Evolutionary conservation across 1,140 invertebrate species (phyloP).

Genomic region (Acromyrmex heyeri): DNA sequence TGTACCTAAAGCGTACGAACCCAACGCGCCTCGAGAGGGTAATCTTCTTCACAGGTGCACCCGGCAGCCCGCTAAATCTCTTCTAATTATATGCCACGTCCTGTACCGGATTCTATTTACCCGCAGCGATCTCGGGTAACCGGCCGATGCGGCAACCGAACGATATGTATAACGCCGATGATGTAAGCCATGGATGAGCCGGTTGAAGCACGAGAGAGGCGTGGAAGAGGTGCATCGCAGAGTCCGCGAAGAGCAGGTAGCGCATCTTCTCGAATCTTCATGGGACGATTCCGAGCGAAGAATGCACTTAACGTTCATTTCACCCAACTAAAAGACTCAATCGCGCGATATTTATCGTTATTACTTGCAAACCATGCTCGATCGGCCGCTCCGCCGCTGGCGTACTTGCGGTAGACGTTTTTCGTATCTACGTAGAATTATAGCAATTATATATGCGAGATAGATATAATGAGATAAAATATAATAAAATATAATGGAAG

Average conservation of each 20-base stretch:
- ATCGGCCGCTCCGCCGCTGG: constrained; percentile 29
- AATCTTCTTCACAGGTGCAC: constrained; percentile 78
- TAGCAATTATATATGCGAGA: constrained; percentile 20
- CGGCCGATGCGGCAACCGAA: constrained; percentile 40
- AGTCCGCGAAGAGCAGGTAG: constrained; percentile 40
- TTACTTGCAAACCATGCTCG: constrained; percentile 52
- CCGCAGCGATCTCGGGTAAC: constrained; percentile 78
- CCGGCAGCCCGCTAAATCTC: constrained; percentile 78
- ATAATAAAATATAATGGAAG: constrained; percentile 2
- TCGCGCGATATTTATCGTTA: constrained; percentile 57
- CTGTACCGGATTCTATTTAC: constrained; percentile 74
- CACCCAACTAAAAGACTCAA: constrained; percentile 47
- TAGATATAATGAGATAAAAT: constrained; percentile 1
- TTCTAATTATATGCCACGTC: constrained; percentile 80
- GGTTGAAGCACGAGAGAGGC: neutral
- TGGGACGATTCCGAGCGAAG: constrained; percentile 26
- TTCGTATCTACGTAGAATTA: neutral
- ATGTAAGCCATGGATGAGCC: constrained; percentile 34
- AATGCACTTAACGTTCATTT: constrained; percentile 48
- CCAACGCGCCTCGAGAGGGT: constrained; percentile 66
- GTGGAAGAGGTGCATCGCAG: constrained; percentile 1
- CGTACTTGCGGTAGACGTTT: constrained; percentile 30
- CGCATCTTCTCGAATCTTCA: constrained; percentile 27
- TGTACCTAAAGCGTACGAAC: constrained; percentile 58
- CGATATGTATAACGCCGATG: constrained; percentile 54